Base-by-base conservation (phyloP, 2,797 vertebrate species). In the Smutsia temminckii region DNA sequence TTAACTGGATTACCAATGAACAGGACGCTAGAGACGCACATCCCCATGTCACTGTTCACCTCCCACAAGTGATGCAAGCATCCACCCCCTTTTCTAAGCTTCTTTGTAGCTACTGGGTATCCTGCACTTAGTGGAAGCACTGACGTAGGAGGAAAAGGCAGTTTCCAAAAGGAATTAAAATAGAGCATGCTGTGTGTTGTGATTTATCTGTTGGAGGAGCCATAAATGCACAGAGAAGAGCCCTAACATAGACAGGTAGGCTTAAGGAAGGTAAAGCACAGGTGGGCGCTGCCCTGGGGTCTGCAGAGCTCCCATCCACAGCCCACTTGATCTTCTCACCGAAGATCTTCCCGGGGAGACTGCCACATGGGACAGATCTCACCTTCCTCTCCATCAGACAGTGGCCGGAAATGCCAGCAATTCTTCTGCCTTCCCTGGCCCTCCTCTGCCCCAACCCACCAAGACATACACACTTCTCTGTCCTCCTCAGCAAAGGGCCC, bases 121-220 rank as follows among this genome's bases (percentile, higher is more conserved):
- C 16, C 1, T 1, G 8, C 53, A 0, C 7, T 5, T 23, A 40
- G 16, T 12, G 9, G 21, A 61, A 11, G 49, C 1, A 0, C 5
- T 20, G 32, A 55, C 37, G 34, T 8, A 59, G 63, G 14, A 29
- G 20, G 2, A 0, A 3, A 37, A 55, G 86, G 23, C 16, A 6
- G 34, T 1, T 57, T 68, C 83, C 0, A 0, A 27, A 14, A 25
- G n/a, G n/a, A 42, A 14, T 0, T 12, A 18, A 7, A 20, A 1
- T 4, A 14, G 29, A 32, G 17, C 14, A 0, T 1, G 2, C 3
- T 0, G 12, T 40, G 3, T 0, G 0, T n/a, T 4, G 0, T 7
- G 5, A 6, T 1, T 11, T n/a, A 18, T n/a, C 32, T 37, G 25
- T n/a, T 1, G 21, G 40, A 13, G 53, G 5, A 2, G 1, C 59